Base-by-base conservation (phyloP, 2,888 invertebrate genomes). In the Dromius quadrimaculatus region DNA sequence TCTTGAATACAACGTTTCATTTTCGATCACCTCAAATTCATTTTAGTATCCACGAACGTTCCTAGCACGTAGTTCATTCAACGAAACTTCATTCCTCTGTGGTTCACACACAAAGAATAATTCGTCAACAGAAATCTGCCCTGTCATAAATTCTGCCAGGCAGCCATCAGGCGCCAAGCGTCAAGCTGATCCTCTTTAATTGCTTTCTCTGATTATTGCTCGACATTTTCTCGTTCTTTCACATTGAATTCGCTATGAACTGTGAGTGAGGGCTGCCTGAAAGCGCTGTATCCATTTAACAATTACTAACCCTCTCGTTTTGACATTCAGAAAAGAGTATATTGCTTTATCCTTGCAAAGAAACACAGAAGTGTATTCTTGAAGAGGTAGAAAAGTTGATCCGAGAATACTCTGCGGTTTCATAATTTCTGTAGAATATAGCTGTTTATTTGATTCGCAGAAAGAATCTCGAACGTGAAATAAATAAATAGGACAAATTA, bases 201-300 rank as follows among this genome's bases (percentile, higher is more conserved):
- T 68, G 59, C 59, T 59, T 68, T 68, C 68, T 59, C 43, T 68
- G 68, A 68, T 59, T 59, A 68, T 68, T 59, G 68, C 59, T 68
- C 59, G 68, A 68, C 68, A 59, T 68, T 68, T 59, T 43, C 68
- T 66, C n/a, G n/a, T n/a, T 68, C 68, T 68, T 66, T 57, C 38
- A 66, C 54, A 66, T 66, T 66, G 66, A 66, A 66, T 66, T 66
- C 54, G 38, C 36, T 34, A 38, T 41, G 41, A 41, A 15, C 8
- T 23, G 64, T 19, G 36, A 50, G 36, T 17, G 36, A 11, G 22
- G 65, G 32, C 65, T 65, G 50, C 19, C 43, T 47, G n/a, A 15
- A 57, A 28, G 28, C 50, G 54, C 57, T 57, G 45, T 59, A 68
- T 57, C 45, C 59, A 68, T 43, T 68, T 59, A 68, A 68, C 68